A percentile compares a stretch with the other conserved stretches of the same genome.
phyloP scores from a whole-genome alignment of 2,888 invertebrate species.

The Caenorhabditis auriculariae region DNA sequence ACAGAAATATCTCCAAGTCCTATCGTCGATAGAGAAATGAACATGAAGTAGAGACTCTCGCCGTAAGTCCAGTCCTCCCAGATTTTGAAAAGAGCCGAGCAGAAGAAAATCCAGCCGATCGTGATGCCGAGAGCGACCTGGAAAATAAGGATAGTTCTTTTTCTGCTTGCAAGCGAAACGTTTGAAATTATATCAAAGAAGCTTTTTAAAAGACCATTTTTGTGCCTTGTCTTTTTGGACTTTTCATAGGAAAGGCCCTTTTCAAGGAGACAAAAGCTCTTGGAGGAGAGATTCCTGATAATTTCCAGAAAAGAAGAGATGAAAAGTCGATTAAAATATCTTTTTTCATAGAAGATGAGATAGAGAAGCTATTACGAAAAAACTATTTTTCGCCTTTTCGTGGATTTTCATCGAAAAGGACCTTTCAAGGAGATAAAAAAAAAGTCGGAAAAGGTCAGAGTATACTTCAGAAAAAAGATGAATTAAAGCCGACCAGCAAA shows the following conservation, averaged over 20 bases:
- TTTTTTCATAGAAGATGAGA: not conserved
- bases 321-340: no score
- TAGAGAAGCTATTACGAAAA: not conserved
- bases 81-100: conserved; percentile 83
- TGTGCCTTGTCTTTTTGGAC: no score
- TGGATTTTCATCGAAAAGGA: no score
- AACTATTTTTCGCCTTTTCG: no score
- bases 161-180: not conserved
- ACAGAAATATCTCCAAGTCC: conserved; percentile 61
- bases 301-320: no score
- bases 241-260: no score
- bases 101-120: conserved; percentile 83
- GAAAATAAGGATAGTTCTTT: conserved; percentile 7
- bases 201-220: not conserved
- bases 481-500: no score
- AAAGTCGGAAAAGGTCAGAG: no score
- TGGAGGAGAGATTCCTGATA: no score
- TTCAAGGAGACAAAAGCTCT: no score
- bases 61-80: conserved; percentile 77
- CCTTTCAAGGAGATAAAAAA: no score
- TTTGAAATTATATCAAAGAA: not conserved
- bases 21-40: conserved; percentile 65
- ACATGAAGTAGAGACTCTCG: conserved; percentile 67
- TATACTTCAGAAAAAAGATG: no score
- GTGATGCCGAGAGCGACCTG: conserved; percentile 73